Conservation (phyloP, 2,888 invertebrate species). For the Aleiodes alternator region DNA sequence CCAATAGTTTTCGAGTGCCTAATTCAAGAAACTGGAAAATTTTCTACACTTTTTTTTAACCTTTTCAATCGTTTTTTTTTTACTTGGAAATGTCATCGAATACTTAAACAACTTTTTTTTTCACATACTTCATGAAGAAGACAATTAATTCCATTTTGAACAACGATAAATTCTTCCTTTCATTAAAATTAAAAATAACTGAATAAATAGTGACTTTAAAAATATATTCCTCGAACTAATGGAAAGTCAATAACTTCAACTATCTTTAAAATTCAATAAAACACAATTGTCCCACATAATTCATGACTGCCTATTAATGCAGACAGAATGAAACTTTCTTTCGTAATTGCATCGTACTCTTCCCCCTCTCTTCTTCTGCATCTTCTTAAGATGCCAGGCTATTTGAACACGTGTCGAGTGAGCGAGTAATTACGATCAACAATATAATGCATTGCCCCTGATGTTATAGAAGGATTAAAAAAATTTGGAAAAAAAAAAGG, state of each 20-base stretch:
- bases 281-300: constrained; percentile 18
- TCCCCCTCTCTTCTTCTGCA: not conserved
- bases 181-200: too few relatives aligned
- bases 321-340: constrained; percentile 36
- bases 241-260: not conserved
- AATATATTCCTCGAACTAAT: too few relatives aligned
- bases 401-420: constrained; percentile 24
- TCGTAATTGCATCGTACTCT: constrained; percentile 32
- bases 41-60: too few relatives aligned
- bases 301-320: constrained; percentile 30
- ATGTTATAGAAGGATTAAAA: constrained; percentile 1
- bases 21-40: too few relatives aligned
- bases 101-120: not conserved
- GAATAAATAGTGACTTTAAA: too few relatives aligned
- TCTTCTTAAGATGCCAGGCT: constrained; percentile 1
- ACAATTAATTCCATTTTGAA: too few relatives aligned
- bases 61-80: too few relatives aligned
- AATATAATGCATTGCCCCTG: constrained; percentile 18
- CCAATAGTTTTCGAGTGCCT: too few relatives aligned
- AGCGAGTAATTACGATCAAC: constrained; percentile 33
- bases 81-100: too few relatives aligned
- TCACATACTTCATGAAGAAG: not conserved
- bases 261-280: constrained; percentile 1
- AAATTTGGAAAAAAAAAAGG: not conserved
- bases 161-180: too few relatives aligned